A percentile compares a stretch with the other conserved stretches of the same genome.
Evolutionary conservation across 2,113 vertebrate species (phyloP).

Genomic region (Micronycteris hirsuta): DNA sequence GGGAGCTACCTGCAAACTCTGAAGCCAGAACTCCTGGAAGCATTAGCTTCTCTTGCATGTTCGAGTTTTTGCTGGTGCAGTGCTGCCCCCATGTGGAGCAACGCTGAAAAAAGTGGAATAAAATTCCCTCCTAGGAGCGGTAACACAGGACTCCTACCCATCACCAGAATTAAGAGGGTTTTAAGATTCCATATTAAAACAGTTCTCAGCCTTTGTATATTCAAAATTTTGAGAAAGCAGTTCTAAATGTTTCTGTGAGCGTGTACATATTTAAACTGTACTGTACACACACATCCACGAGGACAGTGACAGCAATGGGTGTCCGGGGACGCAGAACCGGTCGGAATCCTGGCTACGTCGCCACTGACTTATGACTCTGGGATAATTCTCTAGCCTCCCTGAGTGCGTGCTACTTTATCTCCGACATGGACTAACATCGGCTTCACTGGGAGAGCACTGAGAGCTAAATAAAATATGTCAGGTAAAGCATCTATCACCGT

Average conservation of each 20-base stretch:
- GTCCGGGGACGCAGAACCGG: neutral
- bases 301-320: neutral
- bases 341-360: neutral
- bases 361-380: neutral
- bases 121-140: neutral
- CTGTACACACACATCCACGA: neutral
- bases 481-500: neutral
- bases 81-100: conserved; percentile 63
- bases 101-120: neutral
- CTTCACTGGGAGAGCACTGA: neutral
- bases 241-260: neutral
- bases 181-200: neutral
- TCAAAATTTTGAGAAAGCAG: neutral
- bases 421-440: neutral
- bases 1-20: neutral
- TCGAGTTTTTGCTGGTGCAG: neutral
- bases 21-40: neutral
- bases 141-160: neutral
- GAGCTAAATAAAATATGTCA: neutral
- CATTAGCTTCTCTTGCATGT: neutral
- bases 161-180: neutral
- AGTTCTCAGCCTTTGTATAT: neutral
- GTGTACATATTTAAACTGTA: neutral
- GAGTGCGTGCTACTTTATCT: neutral
- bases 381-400: neutral